Base-by-base conservation (phyloP, 2,888 invertebrate genomes). In the Parochlus steinenii region DNA sequence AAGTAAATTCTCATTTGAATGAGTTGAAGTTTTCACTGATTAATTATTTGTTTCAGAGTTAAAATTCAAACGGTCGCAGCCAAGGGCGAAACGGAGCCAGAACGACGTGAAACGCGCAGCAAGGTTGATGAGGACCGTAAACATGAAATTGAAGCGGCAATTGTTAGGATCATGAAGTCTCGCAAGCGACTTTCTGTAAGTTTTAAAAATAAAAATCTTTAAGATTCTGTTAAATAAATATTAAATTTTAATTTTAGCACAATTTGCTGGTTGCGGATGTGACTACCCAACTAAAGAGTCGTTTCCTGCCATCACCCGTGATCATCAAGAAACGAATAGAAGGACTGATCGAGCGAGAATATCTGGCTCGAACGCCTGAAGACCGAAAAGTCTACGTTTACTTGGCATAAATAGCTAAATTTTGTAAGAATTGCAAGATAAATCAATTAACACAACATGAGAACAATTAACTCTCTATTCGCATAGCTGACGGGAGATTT, bases 281-380 rank as follows among this genome's bases (percentile, higher is more conserved):
- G 45, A 95, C 95, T 40, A 89, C 95, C 58, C 95, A 97, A 64
- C 66, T 98, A 47, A 89, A 86, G 63, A 82, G 82, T 48, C 76
- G 98, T 54, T 98, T 99, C 73, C 71, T 93, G 63, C 97, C 98
- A 43, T 90, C 90, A 49, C 97, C 97, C 36, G 87, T 89, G 47
- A 82, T 95, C 47, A 97, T 99, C 58, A 99, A 99, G 68, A 95
- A 97, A 62, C 78, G 98, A 58, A 97, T 98, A 64, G 98, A 99
- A 67, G 92, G 93, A 42, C 75, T 99, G 53, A 98, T 98, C 59
- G 98, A 98, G 65, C 72, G 98, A 47, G 98, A 99, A 65, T 98
- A 98, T 67, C 71, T 99, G 55, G 89, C 92, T 46, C 77, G 98
- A 61, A 92, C 93, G 54, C 82, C 89, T 39, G 90, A 93, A 63